Percentiles rank a stretch among this genome's conserved stretches.
These are phyloP conservation scores for Porites lutea DNA, from an alignment of 64 coral and sea anemone species.

Conservation along the genomic window DNA sequence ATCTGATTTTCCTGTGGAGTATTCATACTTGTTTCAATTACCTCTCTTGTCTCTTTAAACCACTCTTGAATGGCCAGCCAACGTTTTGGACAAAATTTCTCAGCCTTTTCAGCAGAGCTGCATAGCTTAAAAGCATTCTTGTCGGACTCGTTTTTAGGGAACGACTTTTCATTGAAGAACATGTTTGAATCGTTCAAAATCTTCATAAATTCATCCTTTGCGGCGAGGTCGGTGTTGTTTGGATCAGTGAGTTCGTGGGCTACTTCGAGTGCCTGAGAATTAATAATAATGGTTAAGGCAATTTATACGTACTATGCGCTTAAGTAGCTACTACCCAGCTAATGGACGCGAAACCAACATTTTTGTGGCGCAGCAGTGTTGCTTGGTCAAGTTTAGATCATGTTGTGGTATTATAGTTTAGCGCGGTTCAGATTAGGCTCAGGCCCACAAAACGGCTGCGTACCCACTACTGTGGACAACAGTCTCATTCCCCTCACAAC, in stretches of 20 bases:
- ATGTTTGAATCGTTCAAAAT: conserved; percentile 70
- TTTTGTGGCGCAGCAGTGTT: no score
- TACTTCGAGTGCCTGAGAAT: conserved; percentile 67
- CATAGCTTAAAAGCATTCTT: conserved; percentile 73
- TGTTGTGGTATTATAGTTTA: no score
- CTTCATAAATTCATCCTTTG: conserved; percentile 55
- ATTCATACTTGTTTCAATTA: background rate
- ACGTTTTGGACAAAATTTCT: conserved; percentile 55
- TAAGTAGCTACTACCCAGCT: no score
- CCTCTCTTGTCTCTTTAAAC: conserved; percentile 74
- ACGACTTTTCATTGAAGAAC: conserved; percentile 64
- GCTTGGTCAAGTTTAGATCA: no score
- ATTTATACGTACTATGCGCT: no score
- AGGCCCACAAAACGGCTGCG: no score
- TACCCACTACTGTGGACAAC: no score
- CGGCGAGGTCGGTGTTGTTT: conserved; percentile 31
- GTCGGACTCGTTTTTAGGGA: conserved; percentile 74
- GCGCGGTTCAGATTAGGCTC: no score
- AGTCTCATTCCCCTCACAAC: no score
- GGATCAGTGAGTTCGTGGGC: conserved; percentile 64
- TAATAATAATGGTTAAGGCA: no score
- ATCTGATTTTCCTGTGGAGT: no score
- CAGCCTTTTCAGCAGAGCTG: conserved; percentile 59
- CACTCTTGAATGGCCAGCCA: conserved; percentile 74
- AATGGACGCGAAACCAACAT: no score